Conservation (phyloP, 2,797 vertebrate genomes). For the Peromyscus attwateri region DNA sequence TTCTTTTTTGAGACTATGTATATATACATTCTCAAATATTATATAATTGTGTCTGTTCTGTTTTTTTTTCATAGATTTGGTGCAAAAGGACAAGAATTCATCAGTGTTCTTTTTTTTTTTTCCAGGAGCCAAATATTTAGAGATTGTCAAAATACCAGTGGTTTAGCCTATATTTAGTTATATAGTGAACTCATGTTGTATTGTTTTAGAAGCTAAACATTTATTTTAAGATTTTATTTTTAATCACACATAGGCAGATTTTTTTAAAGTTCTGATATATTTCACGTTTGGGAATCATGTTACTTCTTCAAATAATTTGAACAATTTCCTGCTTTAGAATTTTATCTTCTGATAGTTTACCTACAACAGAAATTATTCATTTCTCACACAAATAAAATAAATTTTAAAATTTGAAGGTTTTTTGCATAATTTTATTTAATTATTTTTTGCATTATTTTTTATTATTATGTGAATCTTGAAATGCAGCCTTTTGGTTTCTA, state of each 20-base stretch:
- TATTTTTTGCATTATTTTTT: constrained; percentile 12
- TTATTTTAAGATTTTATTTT: neutral
- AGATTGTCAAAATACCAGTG: neutral
- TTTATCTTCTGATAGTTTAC: constrained; percentile 29
- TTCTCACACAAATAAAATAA: neutral
- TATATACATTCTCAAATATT: too few relatives aligned
- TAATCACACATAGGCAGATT: neutral
- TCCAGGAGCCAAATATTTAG: neutral
- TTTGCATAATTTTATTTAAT: constrained; percentile 3
- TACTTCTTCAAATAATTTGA: constrained; percentile 29
- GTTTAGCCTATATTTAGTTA: neutral
- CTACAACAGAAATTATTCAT: neutral
- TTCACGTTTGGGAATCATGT: constrained; percentile 8
- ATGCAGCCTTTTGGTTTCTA: neutral
- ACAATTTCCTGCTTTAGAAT: neutral
- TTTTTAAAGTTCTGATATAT: neutral
- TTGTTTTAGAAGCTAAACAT: neutral
- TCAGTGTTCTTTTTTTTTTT: neutral
- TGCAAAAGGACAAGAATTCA: neutral
- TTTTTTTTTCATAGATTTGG: neutral
- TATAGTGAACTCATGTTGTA: neutral
- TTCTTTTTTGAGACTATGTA: neutral
- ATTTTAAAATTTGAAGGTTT: neutral
- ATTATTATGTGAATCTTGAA: constrained; percentile 30
- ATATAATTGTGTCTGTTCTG: neutral